Evolutionary conservation across 92 coral and sea anemone species (phyloP).

Genomic region (Palythoa caribaeorum): DNA sequence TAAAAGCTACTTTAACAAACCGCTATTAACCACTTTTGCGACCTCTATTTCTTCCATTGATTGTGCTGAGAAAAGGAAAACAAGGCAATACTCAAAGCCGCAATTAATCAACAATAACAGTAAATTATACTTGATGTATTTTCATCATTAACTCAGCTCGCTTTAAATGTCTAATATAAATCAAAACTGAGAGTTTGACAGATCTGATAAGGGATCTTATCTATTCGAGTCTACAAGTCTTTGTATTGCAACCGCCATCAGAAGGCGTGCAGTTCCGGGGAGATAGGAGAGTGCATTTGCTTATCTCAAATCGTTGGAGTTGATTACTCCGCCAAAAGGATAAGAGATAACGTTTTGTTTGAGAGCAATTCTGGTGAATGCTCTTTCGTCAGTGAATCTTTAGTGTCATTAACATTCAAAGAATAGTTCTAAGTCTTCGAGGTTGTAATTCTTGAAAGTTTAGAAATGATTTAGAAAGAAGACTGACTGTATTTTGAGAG

Average conservation of each 20-base stretch:
- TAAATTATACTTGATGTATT: not conserved
- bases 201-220: not conserved
- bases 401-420: not conserved
- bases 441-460: not conserved
- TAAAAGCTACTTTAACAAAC: not conserved
- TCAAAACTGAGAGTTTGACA: not conserved
- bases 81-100: not conserved
- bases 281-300: not conserved
- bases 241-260: conserved; percentile 4
- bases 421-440: not conserved
- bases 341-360: conserved; percentile 16
- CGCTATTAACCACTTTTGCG: not conserved
- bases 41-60: not conserved
- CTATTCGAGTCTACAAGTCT: not conserved
- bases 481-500: not conserved
- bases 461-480: not conserved
- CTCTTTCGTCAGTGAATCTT: not conserved
- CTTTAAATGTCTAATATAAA: not conserved
- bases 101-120: not conserved
- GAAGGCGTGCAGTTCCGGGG: conserved; percentile 10
- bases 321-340: not conserved
- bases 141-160: not conserved
- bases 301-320: conserved; percentile 14
- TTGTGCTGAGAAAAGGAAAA: not conserved
- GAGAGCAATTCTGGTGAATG: not conserved